A percentile compares a stretch with the other conserved stretches of the same genome.
These are phyloP conservation scores for Drosophila birchii DNA, from an alignment of 2,888 invertebrate species.

Conservation along the genomic window DNA sequence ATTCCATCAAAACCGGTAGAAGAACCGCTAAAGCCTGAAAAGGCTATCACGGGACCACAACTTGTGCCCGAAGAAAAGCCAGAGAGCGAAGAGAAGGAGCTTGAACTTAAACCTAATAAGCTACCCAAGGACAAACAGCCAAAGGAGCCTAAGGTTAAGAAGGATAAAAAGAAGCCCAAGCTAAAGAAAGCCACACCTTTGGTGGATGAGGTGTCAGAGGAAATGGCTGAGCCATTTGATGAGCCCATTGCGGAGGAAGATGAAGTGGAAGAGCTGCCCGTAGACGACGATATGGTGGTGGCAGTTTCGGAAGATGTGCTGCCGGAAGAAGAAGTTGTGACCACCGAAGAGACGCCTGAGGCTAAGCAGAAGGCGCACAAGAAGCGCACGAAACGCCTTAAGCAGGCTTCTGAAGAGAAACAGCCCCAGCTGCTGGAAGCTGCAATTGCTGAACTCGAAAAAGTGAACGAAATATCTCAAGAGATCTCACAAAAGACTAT, in stretches of 20 bases:
- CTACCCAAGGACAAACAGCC: conserved; percentile 83
- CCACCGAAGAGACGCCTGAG: conserved; percentile 70
- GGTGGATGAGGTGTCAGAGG: conserved; percentile 83
- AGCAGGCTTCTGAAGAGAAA: conserved; percentile 82
- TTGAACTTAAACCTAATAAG: conserved; percentile 71
- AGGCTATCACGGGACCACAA: conserved; percentile 74
- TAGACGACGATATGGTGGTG: conserved; percentile 80
- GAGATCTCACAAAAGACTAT: conserved; percentile 86
- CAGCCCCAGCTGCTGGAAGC: conserved; percentile 82
- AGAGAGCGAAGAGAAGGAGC: conserved; percentile 74
- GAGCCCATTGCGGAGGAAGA: conserved; percentile 83
- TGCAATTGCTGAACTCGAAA: conserved; percentile 78
- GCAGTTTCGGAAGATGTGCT: conserved; percentile 82
- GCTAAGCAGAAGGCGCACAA: conserved; percentile 83
- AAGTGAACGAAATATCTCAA: conserved; percentile 78
- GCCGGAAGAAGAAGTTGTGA: conserved; percentile 79
- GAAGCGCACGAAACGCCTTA: conserved; percentile 83
- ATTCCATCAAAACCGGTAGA: conserved; percentile 82
- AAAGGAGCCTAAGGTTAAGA: conserved; percentile 83
- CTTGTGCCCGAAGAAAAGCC: conserved; percentile 78
- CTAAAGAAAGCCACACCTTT: conserved; percentile 82
- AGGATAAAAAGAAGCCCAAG: conserved; percentile 83
- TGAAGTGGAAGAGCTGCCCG: conserved; percentile 80
- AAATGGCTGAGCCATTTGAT: conserved; percentile 82
- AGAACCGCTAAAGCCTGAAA: conserved; percentile 74